Base-by-base conservation (phyloP, 23 tunicate species). In the Halocynthia roretzi region DNA sequence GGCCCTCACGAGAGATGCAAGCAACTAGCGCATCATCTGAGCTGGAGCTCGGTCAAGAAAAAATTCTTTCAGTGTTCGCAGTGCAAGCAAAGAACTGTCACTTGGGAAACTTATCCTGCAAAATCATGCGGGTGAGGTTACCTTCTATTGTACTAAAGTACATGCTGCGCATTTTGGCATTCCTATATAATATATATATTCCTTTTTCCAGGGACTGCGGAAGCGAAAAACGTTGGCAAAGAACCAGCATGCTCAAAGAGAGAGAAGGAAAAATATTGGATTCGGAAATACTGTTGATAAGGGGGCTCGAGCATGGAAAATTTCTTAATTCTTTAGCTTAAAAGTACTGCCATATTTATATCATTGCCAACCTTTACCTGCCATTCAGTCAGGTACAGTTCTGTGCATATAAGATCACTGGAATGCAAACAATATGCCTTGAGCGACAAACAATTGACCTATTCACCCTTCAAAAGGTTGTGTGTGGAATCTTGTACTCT, bases 1-100 rank as follows among this genome's bases (percentile, higher is more conserved):
- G 86, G 83, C 6, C 97, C 97, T 11, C 97, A 90, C 83, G 97
- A 85, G 18, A 68, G 90, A 7, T 90, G 97, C 80, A 85, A 90
- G 76, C 61, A 71, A 58, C 75, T 74, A 6, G 63, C 71, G 7
- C 97, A 90, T 71, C 62, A 50, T 48, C 68, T 90, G 21, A 53
- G 55, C 72, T 90, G 97, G 97, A 84, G 54, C 52, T 72, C 50
- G 50, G 82, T 60, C 51, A 85, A 81, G 40, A 90, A 85, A 77
- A 65, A 67, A 63, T 90, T 90, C 57, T 90, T 85, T 65, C 86
- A 90, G 77, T 90, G 97, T 81, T 80, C 87, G 61, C 71, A 85
- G 52, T 90, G 97, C 70, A 81, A 81, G 54, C 90, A 84, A 48
- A 76, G 97, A 23, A 81, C 90, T 9, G 81, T 68, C 23, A 90